A percentile compares a stretch with the other conserved stretches of the same genome.
phyloP scores from a whole-genome alignment of 2,888 invertebrate genomes.

The Cephus pygmeus region DNA sequence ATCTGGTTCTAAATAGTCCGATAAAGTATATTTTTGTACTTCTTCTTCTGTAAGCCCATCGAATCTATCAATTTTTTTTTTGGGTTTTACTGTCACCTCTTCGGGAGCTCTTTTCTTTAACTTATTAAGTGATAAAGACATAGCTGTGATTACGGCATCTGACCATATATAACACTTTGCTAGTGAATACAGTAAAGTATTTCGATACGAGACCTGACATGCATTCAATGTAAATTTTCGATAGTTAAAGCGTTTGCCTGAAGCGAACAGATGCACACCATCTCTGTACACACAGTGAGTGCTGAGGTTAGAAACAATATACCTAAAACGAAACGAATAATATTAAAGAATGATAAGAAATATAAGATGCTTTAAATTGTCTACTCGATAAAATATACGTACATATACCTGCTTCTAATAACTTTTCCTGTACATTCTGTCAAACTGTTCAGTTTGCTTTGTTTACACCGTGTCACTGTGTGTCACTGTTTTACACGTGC shows the following conservation, averaged over 20 bases:
- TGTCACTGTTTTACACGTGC: not conserved
- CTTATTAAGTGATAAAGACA: slow-evolving; percentile 50
- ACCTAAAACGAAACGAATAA: not conserved
- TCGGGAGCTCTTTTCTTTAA: slow-evolving; percentile 39
- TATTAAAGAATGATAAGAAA: not conserved
- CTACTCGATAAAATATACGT: not conserved
- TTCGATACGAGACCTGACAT: not conserved
- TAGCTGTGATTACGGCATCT: slow-evolving; percentile 15
- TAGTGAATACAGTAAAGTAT: not conserved
- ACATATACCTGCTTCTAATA: not conserved
- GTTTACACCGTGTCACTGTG: not conserved
- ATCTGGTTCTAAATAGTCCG: slow-evolving; percentile 50
- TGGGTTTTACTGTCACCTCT: slow-evolving; percentile 24
- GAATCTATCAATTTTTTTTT: slow-evolving; percentile 50
- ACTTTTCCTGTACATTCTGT: not conserved
- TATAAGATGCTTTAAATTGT: not conserved
- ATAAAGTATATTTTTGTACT: slow-evolving; percentile 48
- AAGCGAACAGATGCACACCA: not conserved
- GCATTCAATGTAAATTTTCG: not conserved
- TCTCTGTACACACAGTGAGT: not conserved
- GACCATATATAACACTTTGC: not conserved
- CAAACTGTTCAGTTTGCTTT: not conserved
- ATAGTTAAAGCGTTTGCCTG: not conserved
- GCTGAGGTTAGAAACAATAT: not conserved
- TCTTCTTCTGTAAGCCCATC: slow-evolving; percentile 59